These are phyloP conservation scores for Hylaea fasciaria DNA, from an alignment of 2,888 invertebrate genomes.

Conservation along the genomic window DNA sequence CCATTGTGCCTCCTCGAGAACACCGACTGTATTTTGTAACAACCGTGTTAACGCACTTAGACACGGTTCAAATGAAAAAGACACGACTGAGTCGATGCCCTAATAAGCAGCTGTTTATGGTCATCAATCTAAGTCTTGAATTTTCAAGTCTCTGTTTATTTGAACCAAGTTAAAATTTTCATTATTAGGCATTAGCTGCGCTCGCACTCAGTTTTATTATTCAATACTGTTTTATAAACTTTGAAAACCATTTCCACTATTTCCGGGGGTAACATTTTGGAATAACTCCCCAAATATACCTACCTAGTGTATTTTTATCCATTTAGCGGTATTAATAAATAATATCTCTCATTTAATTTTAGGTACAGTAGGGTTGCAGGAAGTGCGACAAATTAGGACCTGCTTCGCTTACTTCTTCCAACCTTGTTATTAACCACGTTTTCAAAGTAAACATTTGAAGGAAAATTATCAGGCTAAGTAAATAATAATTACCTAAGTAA, in stretches of 20 bases:
- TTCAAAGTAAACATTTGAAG: constrained; percentile 31
- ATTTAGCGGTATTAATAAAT: no score
- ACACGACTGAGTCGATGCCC: constrained; percentile 23
- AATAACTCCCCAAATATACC: no score
- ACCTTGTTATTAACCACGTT: constrained; percentile 28
- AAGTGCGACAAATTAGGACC: not conserved
- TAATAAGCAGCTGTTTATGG: constrained; percentile 4
- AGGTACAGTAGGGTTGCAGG: no score
- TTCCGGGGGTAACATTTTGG: no score
- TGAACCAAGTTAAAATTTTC: constrained; percentile 18
- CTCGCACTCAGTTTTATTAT: no score
- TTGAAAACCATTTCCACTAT: no score
- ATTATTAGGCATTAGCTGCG: constrained; percentile 7
- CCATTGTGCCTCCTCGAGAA: constrained; percentile 11
- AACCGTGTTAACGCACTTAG: constrained; percentile 26
- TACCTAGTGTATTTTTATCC: no score
- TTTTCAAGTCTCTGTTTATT: no score
- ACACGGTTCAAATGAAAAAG: constrained; percentile 20
- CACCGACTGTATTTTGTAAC: constrained; percentile 14
- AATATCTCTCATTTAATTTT: no score
- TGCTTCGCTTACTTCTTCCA: constrained; percentile 9
- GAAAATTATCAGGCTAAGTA: constrained; percentile 25
- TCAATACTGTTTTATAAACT: no score
- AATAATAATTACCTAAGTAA: constrained; percentile 21
- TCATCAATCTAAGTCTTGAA: constrained; percentile 16